Evolutionary conservation across 2,797 vertebrate genomes (phyloP).

Genomic region (Peromyscus nudipes): DNA sequence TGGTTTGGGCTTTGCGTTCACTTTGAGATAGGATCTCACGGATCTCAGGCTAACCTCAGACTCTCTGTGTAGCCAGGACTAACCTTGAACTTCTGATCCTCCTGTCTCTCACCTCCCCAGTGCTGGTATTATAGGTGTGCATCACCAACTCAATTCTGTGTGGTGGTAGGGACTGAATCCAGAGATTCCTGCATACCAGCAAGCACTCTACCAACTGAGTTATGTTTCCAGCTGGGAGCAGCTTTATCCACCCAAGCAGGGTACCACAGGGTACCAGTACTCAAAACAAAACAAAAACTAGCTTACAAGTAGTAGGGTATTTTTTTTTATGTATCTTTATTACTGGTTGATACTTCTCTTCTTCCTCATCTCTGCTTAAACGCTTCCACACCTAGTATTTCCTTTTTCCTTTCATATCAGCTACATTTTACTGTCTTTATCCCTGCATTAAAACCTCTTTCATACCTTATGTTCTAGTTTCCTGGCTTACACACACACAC

Average conservation of each 20-base stretch:
- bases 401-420: background rate
- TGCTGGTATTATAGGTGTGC: background rate
- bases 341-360: background rate
- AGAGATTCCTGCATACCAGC: background rate
- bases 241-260: background rate
- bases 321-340: background rate
- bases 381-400: background rate
- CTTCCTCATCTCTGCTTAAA: background rate
- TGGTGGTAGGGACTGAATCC: background rate
- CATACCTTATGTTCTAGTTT: too few relatives aligned
- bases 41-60: background rate
- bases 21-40: background rate
- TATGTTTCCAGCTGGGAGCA: background rate
- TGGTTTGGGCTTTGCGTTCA: background rate
- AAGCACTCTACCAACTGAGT: background rate
- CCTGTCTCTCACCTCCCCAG: background rate
- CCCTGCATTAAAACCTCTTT: background rate
- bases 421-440: background rate
- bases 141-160: background rate
- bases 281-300: background rate
- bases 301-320: background rate
- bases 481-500: too few relatives aligned
- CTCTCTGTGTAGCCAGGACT: background rate
- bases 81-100: background rate
- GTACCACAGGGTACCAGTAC: background rate